Base-by-base conservation (phyloP, 2,797 vertebrate species). In the Acrossocheilus fasciatus region DNA sequence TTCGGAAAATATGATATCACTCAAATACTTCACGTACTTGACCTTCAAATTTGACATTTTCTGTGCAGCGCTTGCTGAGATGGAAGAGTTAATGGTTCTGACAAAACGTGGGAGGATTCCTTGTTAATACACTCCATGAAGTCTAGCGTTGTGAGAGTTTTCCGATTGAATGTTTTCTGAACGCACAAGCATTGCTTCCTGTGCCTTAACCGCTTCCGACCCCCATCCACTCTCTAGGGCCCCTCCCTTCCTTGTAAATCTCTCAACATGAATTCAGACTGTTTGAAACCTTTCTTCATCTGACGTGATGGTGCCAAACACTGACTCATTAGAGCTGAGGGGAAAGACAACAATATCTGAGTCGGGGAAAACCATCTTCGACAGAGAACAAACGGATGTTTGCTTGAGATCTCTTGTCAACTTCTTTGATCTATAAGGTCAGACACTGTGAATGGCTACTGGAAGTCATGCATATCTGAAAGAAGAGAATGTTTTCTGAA, bases 201-300 rank as follows among this genome's bases (percentile, higher is more conserved):
- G 94, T 91, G 92, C 80, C 92, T 91, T 77, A 87, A 92, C 93
- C 94, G 93, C 94, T 93, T 93, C 93, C 93, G 93, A 26, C 0
- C 59, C 4, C 45, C 20, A 68, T 12, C 10, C 5, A 30, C 17
- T n/a, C 69, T 66, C 68, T 66, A 70, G 30, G 43, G 54, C 70
- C 47, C 62, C 83, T 87, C 66, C 39, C 62, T 50, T 78, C 64
- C 59, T 81, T 52, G n/a, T 89, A 47, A 81, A 83, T 88, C 76
- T 73, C 76, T 84, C 36, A 39, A 43, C 79, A 36, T 47, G 47
- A 73, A 86, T 82, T 70, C 50, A 76, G 59, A 59, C 77, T 81
- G 89, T 88, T 34, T 83, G 75, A 54, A 78, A 92, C 62, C 47
- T 87, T 52, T 54, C 41, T 79, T 52, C 81, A 50, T 52, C 11